Evolutionary conservation across 2,888 invertebrate species (phyloP).

Genomic region (Drosophila buzzatii): DNA sequence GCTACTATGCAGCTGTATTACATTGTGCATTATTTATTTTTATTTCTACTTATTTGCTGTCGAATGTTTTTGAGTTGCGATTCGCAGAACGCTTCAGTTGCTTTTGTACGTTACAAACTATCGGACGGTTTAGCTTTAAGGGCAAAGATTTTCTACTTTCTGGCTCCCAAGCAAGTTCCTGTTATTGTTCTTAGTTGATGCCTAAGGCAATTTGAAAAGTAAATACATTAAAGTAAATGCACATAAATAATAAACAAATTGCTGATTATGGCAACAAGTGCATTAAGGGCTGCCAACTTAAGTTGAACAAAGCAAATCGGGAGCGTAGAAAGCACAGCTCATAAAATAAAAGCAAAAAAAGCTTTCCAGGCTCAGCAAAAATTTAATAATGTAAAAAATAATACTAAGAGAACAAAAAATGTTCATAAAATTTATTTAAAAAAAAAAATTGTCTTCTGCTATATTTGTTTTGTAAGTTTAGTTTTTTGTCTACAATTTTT

Average conservation of each 20-base stretch:
- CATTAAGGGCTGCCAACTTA: constrained; percentile 5
- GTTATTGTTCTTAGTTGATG: constrained; percentile 6
- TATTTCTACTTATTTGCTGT: not conserved
- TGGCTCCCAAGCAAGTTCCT: constrained; percentile 8
- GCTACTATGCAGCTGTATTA: not conserved
- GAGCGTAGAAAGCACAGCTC: not conserved
- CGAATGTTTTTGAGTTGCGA: not conserved
- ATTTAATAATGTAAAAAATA: not conserved
- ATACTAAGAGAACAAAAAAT: not conserved
- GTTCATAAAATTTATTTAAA: not conserved
- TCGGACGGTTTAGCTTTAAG: constrained; percentile 26
- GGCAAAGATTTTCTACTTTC: not conserved
- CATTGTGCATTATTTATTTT: not conserved
- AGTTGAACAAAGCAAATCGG: not conserved
- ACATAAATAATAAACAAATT: not conserved
- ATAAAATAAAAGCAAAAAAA: not conserved
- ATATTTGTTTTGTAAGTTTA: not conserved
- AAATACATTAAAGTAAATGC: constrained; percentile 4
- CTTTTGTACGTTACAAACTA: constrained; percentile 18
- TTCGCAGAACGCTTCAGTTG: constrained; percentile 40
- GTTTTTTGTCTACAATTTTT: not conserved
- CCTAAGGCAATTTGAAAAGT: not conserved
- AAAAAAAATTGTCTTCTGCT: constrained; percentile 1
- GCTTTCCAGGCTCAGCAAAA: constrained; percentile 14
- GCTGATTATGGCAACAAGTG: constrained; percentile 17